phyloP scores from a whole-genome alignment of 2,113 vertebrate genomes.

The Urocynchramus pylzowi region DNA sequence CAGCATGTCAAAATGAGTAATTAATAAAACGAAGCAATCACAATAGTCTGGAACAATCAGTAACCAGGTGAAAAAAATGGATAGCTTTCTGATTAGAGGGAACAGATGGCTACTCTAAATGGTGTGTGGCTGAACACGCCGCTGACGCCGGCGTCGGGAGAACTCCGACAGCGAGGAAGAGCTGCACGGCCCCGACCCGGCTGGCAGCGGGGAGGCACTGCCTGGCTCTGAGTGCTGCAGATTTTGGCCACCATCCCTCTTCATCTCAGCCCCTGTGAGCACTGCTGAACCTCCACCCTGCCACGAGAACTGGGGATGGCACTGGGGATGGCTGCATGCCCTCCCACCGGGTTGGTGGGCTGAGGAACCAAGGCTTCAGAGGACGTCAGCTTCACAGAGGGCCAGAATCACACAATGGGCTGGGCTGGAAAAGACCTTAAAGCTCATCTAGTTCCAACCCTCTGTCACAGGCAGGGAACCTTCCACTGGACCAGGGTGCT shows the following conservation, averaged over 20 bases:
- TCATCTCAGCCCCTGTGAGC: background rate
- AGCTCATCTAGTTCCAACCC: background rate
- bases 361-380: background rate
- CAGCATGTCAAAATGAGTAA: slow-evolving; percentile 65
- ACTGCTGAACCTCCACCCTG: background rate
- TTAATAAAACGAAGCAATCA: slow-evolving; percentile 68
- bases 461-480: background rate
- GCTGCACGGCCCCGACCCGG: accelerated
- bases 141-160: accelerated
- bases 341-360: background rate
- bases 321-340: accelerated
- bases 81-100: slow-evolving; percentile 38
- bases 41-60: slow-evolving; percentile 60
- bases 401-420: background rate
- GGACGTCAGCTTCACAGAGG: accelerated
- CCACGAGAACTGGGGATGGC: accelerated
- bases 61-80: slow-evolving; percentile 65
- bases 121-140: background rate
- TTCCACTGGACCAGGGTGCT: background rate
- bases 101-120: slow-evolving; percentile 44
- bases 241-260: background rate
- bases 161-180: background rate
- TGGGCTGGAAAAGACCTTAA: background rate
- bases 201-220: background rate
- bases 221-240: background rate